phyloP scores from a whole-genome alignment of 2,113 vertebrate genomes.

The Sinocyclocheilus anshuiensis region DNA sequence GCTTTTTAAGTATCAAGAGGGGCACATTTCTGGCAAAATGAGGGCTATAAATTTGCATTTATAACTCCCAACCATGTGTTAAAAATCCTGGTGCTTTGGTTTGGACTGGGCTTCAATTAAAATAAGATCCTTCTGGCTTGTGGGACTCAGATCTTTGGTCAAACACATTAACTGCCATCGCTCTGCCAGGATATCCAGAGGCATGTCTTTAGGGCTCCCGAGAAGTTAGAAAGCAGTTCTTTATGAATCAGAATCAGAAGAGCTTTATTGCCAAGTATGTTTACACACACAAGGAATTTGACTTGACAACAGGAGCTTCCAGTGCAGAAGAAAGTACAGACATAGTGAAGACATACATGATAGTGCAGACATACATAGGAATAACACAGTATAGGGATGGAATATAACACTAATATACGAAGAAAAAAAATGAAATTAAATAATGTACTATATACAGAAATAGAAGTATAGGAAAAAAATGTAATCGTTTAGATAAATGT shows the following conservation, averaged over 20 bases:
- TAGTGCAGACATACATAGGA: too few relatives aligned
- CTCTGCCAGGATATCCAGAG: constrained; percentile 48
- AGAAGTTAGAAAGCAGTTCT: constrained; percentile 29
- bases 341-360: too few relatives aligned
- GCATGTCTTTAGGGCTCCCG: constrained; percentile 48
- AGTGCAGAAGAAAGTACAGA: too few relatives aligned
- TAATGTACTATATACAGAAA: too few relatives aligned
- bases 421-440: too few relatives aligned
- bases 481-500: too few relatives aligned
- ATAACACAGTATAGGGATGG: too few relatives aligned
- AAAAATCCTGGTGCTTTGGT: constrained; percentile 61
- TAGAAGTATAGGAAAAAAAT: too few relatives aligned
- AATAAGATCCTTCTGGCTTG: constrained; percentile 60
- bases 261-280: too few relatives aligned
- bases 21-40: constrained; percentile 52
- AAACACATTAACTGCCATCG: constrained; percentile 48
- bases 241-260: not conserved
- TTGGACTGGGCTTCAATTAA: constrained; percentile 63
- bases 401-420: too few relatives aligned
- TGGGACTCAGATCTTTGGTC: constrained; percentile 57
- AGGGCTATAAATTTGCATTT: constrained; percentile 64
- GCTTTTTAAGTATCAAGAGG: constrained; percentile 56
- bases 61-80: constrained; percentile 67
- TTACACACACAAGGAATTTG: too few relatives aligned
- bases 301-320: too few relatives aligned